Evolutionary conservation across 53 echinoderm and acorn worm genomes (phyloP), one percentile per base, ranked within the genome.

Genomic region (Stichopus horrens): DNA sequence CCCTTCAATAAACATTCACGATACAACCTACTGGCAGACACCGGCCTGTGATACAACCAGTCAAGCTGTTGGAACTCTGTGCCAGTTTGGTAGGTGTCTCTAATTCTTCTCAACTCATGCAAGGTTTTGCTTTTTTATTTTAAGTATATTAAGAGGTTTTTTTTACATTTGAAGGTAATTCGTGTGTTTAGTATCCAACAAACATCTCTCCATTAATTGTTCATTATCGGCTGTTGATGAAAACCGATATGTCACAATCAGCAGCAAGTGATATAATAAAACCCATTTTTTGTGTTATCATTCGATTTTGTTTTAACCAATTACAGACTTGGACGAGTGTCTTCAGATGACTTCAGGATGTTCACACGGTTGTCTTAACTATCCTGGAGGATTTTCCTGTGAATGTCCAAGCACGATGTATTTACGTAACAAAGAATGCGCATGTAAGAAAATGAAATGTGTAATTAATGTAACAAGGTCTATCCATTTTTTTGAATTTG

Each of bases 31-130:
- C 55, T 79, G 79, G 79, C 52, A 79, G 55, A 52, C 79, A 53
- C 79, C 55, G 7, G 55, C 55, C 19, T 79, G 79, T 9, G 54
- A 79, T 7, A 54, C 79, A 18, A 19, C 79, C 19, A 54, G 54
- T 4, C 55, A 19, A 79, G 79, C 18, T 5, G 55, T 79, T 11
- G 79, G 79, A 51, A 79, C 79, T 7, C 19, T 79, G 55, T 79
- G 79, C 53, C 79, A 79, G 79, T 79, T 79, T 79, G 79, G 79
- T 79, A 16, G 55, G 79, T 79, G 7, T 23, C 54, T 77, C 63
- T 37, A 37, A 37, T 37, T 37, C 37, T 37, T 37, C 37, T 37
- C 37, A 37, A 37, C 37, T 37, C 37, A 37, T 37, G 37, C 37
- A 37, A 37, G 37, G 37, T 37, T 37, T 37, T 37, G 0, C 37